These are phyloP conservation scores for Scaptomyza polygonia DNA, from an alignment of 2,888 invertebrate genomes.

Conservation along the genomic window DNA sequence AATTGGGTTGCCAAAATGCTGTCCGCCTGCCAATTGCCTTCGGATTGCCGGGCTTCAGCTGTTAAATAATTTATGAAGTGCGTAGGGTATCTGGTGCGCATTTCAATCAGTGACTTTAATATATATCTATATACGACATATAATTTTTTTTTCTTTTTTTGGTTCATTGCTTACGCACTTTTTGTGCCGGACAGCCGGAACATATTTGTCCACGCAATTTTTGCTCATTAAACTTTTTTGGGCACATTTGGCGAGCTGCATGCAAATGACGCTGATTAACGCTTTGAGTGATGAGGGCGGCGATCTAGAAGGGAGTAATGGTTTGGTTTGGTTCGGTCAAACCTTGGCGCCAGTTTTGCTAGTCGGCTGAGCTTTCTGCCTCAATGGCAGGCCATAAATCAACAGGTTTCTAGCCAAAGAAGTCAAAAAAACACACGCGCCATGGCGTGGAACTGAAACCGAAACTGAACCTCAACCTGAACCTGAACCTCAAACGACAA, in stretches of 20 bases:
- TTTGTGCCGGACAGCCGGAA: conserved; percentile 52
- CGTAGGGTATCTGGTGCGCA: conserved; percentile 72
- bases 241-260: conserved; percentile 63
- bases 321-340: conserved; percentile 1
- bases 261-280: conserved; percentile 71
- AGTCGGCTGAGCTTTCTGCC: conserved; percentile 33
- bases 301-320: background rate
- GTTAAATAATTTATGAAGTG: conserved; percentile 78
- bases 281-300: background rate
- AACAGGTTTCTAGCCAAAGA: conserved; percentile 37
- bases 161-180: conserved; percentile 51
- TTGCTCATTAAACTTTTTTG: conserved; percentile 72
- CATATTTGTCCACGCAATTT: conserved; percentile 71
- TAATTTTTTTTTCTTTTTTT: conserved; percentile 4
- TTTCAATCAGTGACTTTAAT: conserved; percentile 55
- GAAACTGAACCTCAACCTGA: conserved; percentile 9
- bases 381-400: conserved; percentile 54
- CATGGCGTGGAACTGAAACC: conserved; percentile 23
- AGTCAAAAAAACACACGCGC: conserved; percentile 35
- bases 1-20: conserved; percentile 55
- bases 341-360: conserved; percentile 52
- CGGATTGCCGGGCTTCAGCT: conserved; percentile 52
- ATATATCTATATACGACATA: conserved; percentile 8
- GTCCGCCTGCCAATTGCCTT: conserved; percentile 43
- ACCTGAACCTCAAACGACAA: background rate